Base-by-base conservation (phyloP, 2,888 invertebrate genomes). In the Hydropsyche betteni region DNA sequence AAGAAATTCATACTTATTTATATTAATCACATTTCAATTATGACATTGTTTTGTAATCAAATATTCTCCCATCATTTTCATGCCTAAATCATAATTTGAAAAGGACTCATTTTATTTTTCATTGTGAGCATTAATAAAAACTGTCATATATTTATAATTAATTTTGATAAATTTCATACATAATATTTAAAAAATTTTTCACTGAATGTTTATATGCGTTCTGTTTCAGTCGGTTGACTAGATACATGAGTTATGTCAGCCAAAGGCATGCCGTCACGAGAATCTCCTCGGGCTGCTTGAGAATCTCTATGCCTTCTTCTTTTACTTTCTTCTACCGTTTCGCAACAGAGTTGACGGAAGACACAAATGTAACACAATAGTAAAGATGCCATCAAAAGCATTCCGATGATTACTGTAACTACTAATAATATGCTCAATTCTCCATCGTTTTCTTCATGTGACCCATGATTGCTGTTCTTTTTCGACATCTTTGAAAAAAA, bases 301-400 rank as follows among this genome's bases (percentile, higher is more conserved):
- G 81, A 80, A 81, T 12, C 86, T 83, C 80, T 84, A 80, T 80
- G 78, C 50, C 80, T 72, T 34, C 80, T 74, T 75, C 86, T 82
- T 80, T 87, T 87, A 78, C 86, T 82, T 81, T 88, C 86, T 80
- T 86, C 83, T n/a, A 88, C 82, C 34, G 86, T 85, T 70, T 87
- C 88, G 78, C 91, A 91, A 81, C 90, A 91, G 4, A 91, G 84
- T 79, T 90, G 86, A 73, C 89, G 87, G 77, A 91, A 88, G 14
- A 91, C 91, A 81, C 90, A 91, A 5, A 90, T 89, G 82, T 92
- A 92, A 82, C 91, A 91, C 82, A 90, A 86, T 0, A 91, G 85
- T n/a, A 91, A 82, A 0, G 89, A 89, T 68, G 90, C 86, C 86
- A 91, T 90, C 8, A 90, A 85, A 5, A 90, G 83, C 53, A 90